Percentiles rank a stretch among this genome's conserved stretches.
phyloP scores from a whole-genome alignment of 37 sponge, comb jelly and placozoan species.

The Aphrocallistes beatrix region DNA sequence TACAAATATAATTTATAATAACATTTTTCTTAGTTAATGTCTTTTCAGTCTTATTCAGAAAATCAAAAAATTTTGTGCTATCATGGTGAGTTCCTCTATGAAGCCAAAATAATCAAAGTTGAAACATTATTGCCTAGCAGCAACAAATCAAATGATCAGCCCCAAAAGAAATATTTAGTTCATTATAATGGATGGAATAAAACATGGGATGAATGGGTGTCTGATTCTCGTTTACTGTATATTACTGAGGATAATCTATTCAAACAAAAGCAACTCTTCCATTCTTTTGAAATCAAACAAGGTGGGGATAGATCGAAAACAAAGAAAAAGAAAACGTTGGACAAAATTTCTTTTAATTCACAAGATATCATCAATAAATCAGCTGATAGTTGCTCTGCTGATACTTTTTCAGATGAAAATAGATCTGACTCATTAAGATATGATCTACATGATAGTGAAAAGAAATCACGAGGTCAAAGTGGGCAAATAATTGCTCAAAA shows the following conservation, averaged over 20 bases:
- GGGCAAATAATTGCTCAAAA: too few relatives aligned
- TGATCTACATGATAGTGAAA: too few relatives aligned
- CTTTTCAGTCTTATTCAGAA: background rate
- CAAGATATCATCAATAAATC: too few relatives aligned
- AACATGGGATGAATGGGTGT: background rate
- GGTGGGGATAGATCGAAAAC: background rate
- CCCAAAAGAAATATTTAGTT: background rate
- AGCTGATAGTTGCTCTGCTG: too few relatives aligned
- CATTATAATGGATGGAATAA: constrained; percentile 16
- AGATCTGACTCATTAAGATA: too few relatives aligned
- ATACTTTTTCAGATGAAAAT: too few relatives aligned
- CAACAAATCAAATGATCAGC: background rate
- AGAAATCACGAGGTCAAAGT: too few relatives aligned
- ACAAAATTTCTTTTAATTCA: too few relatives aligned
- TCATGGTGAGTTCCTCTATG: background rate
- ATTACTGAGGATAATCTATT: background rate
- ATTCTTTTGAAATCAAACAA: background rate
- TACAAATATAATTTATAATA: too few relatives aligned
- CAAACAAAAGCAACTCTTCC: background rate
- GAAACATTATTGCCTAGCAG: background rate
- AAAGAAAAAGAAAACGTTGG: background rate
- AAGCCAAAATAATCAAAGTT: background rate
- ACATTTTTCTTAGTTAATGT: too few relatives aligned
- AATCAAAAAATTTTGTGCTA: background rate
- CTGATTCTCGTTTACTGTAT: background rate